Percentiles rank a stretch among this genome's conserved stretches.
Evolutionary conservation across 2,113 vertebrate genomes (phyloP).

Genomic region (Sarotherodon lohbergeri): DNA sequence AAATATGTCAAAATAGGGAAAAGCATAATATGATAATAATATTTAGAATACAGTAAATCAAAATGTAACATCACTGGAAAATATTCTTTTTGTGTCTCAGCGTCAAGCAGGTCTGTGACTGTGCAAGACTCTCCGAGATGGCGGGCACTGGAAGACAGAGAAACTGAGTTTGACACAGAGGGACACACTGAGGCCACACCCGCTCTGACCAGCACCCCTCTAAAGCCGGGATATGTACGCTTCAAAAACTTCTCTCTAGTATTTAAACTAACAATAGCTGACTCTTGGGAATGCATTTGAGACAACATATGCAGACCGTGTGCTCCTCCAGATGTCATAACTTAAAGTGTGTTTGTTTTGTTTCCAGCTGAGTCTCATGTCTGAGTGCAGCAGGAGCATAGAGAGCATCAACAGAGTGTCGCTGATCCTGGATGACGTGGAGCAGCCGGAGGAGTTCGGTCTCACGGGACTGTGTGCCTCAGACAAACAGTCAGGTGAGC

Average conservation of each 20-base stretch:
- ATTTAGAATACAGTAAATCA: not conserved
- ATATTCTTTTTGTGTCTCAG: slow-evolving; percentile 1
- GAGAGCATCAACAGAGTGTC: slow-evolving; percentile 68
- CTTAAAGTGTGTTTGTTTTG: not conserved
- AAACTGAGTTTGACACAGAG: slow-evolving; percentile 52
- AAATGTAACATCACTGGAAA: not conserved
- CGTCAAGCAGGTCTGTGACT: slow-evolving; percentile 1
- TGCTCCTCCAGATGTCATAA: not conserved
- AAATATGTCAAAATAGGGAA: not conserved
- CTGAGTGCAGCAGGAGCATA: slow-evolving; percentile 70
- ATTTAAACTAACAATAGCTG: not conserved
- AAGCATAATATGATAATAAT: not conserved
- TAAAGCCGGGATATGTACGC: slow-evolving; percentile 82
- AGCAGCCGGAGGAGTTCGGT: slow-evolving; percentile 66
- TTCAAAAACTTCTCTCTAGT: not conserved
- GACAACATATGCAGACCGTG: not conserved
- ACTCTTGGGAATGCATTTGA: not conserved
- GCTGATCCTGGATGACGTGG: slow-evolving; percentile 62
- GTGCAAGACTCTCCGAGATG: slow-evolving; percentile 65
- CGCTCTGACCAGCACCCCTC: slow-evolving; percentile 76
- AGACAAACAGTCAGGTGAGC: slow-evolving; percentile 79
- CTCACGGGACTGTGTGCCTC: slow-evolving; percentile 52
- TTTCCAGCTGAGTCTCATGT: slow-evolving; percentile 69
- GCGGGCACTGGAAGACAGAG: slow-evolving; percentile 64
- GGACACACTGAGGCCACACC: slow-evolving; percentile 27